Conservation (phyloP, 23 tunicate genomes). For the Ciona savignyi region DNA sequence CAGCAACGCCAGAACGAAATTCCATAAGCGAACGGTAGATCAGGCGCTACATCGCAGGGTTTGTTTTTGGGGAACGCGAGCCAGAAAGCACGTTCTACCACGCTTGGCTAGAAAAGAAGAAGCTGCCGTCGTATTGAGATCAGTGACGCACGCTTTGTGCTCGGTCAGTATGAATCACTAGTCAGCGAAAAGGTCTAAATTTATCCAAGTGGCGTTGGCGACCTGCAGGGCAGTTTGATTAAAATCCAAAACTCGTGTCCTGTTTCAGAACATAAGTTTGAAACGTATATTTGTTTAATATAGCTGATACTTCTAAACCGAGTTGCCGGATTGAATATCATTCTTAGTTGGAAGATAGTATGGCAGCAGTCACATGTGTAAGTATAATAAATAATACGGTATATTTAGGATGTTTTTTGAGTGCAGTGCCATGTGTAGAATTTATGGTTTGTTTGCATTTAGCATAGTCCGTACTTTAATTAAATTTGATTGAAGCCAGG, state of each 20-base stretch:
- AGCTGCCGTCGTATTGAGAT: background rate
- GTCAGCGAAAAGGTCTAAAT: background rate
- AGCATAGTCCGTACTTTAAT: background rate
- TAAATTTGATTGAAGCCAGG: background rate
- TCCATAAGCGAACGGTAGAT: background rate
- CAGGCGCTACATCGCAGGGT: background rate
- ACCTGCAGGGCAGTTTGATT: background rate
- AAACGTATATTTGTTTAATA: no score
- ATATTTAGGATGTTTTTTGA: background rate
- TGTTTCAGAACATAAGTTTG: background rate
- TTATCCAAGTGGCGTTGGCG: background rate
- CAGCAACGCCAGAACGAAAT: background rate
- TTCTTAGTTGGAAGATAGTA: background rate
- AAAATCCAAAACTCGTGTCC: background rate
- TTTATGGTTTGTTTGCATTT: background rate
- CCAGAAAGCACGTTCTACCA: background rate
- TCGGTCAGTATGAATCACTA: background rate
- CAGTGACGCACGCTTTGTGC: background rate
- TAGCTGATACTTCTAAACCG: no score
- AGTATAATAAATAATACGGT: background rate
- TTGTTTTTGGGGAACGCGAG: background rate
- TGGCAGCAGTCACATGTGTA: slow-evolving; percentile 22
- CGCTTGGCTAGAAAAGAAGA: slow-evolving; percentile 1
- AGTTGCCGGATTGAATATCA: no score
- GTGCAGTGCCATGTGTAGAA: background rate